phyloP scores from a whole-genome alignment of 2,797 vertebrate species.

The Sparidentex hasta region DNA sequence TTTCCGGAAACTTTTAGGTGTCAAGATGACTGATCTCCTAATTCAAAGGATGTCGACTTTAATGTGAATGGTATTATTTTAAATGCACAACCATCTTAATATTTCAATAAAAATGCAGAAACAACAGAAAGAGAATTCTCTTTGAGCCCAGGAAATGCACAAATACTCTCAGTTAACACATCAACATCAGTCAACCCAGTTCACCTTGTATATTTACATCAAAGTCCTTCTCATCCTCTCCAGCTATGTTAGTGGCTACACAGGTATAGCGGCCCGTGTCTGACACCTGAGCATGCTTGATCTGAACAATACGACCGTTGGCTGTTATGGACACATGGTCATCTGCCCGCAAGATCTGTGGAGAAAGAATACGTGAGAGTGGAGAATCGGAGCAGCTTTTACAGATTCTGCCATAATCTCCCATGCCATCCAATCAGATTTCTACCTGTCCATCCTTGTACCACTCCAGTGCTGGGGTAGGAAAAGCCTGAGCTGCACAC shows the following conservation, averaged over 20 bases:
- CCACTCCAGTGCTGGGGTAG: constrained; percentile 92
- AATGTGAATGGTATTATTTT: neutral
- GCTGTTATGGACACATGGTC: constrained; percentile 87
- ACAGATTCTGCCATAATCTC: neutral
- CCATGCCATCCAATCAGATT: neutral
- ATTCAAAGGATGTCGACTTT: neutral
- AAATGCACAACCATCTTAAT: neutral
- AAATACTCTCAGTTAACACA: constrained; percentile 50
- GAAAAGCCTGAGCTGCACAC: constrained; percentile 93
- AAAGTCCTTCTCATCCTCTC: constrained; percentile 98
- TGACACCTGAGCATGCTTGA: constrained; percentile 92
- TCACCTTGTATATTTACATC: constrained; percentile 99
- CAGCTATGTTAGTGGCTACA: constrained; percentile 94
- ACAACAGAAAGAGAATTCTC: neutral
- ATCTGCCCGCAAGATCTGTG: constrained; percentile 88
- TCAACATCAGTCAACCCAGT: constrained; percentile 76
- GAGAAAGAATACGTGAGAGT: constrained; percentile 1
- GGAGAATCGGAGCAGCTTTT: neutral
- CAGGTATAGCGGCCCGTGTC: constrained; percentile 97
- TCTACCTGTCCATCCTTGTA: constrained; percentile 97
- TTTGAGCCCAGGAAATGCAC: constrained; percentile 20
- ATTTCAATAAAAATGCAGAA: neutral
- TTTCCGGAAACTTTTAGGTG: neutral
- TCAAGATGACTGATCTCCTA: neutral
- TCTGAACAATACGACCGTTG: constrained; percentile 89